These are phyloP conservation scores for Tragelaphus strepsiceros DNA, from an alignment of 2,113 vertebrate species.

Conservation along the genomic window DNA sequence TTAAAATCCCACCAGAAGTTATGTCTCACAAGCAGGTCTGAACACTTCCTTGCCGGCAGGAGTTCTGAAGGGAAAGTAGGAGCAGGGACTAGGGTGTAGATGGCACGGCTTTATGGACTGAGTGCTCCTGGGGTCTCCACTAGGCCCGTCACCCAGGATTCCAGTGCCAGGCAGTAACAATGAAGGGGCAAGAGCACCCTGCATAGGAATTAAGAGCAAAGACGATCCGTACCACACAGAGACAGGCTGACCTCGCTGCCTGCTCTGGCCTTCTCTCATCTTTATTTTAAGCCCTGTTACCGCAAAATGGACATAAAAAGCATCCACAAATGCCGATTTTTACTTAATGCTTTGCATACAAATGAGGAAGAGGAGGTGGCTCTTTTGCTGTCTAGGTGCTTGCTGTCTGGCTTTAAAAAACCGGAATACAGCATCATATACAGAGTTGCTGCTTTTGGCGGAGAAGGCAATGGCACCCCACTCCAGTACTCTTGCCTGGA, in stretches of 20 bases:
- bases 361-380: background rate
- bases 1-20: conserved; percentile 48
- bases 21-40: conserved; percentile 23
- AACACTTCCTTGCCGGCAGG: background rate
- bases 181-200: fast-evolving
- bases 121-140: background rate
- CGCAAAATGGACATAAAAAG: background rate
- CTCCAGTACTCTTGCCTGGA: no score
- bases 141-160: background rate
- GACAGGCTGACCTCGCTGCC: background rate
- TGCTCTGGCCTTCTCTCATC: background rate
- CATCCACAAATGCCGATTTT: background rate
- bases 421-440: no score
- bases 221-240: fast-evolving
- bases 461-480: no score
- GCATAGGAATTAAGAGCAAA: background rate
- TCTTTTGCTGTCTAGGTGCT: background rate
- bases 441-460: background rate
- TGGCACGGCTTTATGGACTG: background rate
- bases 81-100: background rate
- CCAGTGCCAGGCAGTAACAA: background rate
- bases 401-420: background rate
- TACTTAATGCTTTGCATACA: background rate
- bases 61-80: background rate
- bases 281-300: background rate